These are phyloP conservation scores for Dasysyrphus tricinctus DNA, from an alignment of 2,888 invertebrate species.

Conservation along the genomic window DNA sequence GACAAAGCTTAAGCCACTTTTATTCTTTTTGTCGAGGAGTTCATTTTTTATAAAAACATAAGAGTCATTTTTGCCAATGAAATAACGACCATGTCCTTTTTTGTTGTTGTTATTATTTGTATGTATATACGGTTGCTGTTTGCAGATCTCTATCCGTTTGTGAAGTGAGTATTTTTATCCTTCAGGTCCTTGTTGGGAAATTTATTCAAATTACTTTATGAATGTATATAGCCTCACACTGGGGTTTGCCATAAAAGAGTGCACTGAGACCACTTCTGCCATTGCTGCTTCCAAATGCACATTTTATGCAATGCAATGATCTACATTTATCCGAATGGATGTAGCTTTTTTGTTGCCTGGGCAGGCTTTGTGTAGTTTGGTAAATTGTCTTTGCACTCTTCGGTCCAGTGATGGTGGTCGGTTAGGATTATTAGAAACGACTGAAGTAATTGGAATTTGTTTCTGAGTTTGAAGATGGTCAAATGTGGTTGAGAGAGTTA, in stretches of 20 bases:
- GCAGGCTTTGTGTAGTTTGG: background rate
- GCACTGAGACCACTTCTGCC: constrained; percentile 25
- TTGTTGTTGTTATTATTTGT: background rate
- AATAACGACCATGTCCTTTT: constrained; percentile 28
- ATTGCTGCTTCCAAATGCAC: constrained; percentile 25
- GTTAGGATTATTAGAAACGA: background rate
- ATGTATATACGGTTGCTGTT: background rate
- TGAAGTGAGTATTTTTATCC: constrained; percentile 43
- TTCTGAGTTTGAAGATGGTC: background rate
- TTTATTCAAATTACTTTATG: constrained; percentile 68
- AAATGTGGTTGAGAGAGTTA: background rate
- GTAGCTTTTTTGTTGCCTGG: background rate
- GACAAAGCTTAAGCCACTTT: constrained; percentile 18
- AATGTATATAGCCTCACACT: constrained; percentile 27
- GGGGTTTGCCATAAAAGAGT: constrained; percentile 21
- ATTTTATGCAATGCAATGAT: constrained; percentile 8
- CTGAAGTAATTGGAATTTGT: constrained; percentile 19
- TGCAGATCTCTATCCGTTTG: constrained; percentile 26
- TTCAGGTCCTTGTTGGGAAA: constrained; percentile 46
- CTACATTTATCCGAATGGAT: background rate
- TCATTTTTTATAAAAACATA: constrained; percentile 24
- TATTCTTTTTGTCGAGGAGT: constrained; percentile 28
- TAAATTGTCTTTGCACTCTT: background rate
- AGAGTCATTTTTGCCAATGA: constrained; percentile 15
- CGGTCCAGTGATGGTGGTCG: constrained; percentile 6